These are phyloP conservation scores for Asbolus verrucosus DNA, from an alignment of 1,140 invertebrate genomes.

Conservation along the genomic window DNA sequence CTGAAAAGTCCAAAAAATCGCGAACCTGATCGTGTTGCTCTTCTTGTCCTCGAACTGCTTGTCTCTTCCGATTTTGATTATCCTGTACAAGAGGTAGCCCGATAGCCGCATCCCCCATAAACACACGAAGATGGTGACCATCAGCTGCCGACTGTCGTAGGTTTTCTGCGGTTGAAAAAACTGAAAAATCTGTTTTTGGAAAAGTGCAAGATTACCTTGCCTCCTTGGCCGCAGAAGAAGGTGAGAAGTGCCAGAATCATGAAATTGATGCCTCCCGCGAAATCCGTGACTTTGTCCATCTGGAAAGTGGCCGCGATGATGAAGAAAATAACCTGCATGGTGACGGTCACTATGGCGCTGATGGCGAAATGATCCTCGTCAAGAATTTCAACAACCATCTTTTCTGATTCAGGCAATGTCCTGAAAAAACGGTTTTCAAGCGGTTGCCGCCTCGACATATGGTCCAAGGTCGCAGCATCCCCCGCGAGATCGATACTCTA, in stretches of 20 bases:
- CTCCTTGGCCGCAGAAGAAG: conserved; percentile 85
- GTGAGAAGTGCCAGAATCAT: conserved; percentile 88
- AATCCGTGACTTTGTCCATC: conserved; percentile 91
- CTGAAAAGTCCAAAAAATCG: conserved; percentile 93
- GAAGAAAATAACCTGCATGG: conserved; percentile 91
- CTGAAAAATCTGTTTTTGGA: too few species aligned
- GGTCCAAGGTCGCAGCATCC: not conserved
- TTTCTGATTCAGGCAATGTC: conserved; percentile 43
- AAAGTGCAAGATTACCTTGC: conserved; percentile 69
- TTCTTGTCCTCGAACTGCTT: conserved; percentile 90
- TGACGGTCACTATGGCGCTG: conserved; percentile 87
- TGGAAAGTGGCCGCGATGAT: conserved; percentile 86
- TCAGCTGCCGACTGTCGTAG: conserved; percentile 86
- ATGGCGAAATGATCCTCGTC: conserved; percentile 90
- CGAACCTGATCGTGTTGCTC: conserved; percentile 87
- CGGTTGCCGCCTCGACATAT: not conserved
- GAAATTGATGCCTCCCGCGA: conserved; percentile 92
- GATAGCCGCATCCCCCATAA: conserved; percentile 88
- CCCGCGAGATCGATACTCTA: too few species aligned
- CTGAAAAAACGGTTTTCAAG: not conserved
- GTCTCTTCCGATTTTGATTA: conserved; percentile 89
- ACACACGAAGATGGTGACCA: conserved; percentile 88
- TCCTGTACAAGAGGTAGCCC: conserved; percentile 87
- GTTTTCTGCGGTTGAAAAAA: conserved; percentile 67
- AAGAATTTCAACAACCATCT: conserved; percentile 77